Evolutionary conservation across 2,797 vertebrate genomes (phyloP), one percentile per base, ranked within the genome.

Genomic region (Uromys caudimaculatus): DNA sequence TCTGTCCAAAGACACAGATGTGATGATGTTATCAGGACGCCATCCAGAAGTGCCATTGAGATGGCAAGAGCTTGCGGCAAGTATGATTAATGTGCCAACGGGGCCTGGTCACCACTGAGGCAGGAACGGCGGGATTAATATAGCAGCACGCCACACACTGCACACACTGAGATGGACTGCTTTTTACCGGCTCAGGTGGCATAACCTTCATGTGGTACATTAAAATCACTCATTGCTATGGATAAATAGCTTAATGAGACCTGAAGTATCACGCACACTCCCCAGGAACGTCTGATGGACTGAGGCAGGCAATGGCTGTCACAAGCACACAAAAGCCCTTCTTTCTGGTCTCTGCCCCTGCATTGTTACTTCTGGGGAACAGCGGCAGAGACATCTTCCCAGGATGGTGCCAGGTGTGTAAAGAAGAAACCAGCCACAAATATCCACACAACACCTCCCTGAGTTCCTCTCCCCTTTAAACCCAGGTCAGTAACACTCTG

Each of bases 201-300:
- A 81, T 95, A 98, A 97, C 98, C 98, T 97, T 98, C 97, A 98
- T 95, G 95, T 96, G 98, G 98, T 96, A 98, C 98, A 98, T 98
- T 99, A 99, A 98, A 99, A 98, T 98, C 98, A 98, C 98, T 99
- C 98, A 99, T 99, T 99, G 99, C 98, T 97, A 98, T 97, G 98
- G 99, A 99, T 99, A 99, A 99, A 99, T 98, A 98, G 98, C 97
- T 98, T 98, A 98, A 99, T 98, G 98, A 99, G 98, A 99, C 98
- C 98, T 98, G 98, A 98, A 99, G 99, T 98, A 97, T 98, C 82
- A 89, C 97, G 97, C 98, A 97, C 95, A 97, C 98, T 97, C 98
- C 93, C 96, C 78, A 97, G 97, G 98, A 98, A 98, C 52, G 83
- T 98, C 98, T 99, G 99, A 99, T 97, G 98, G 98, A 98, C 97